Evolutionary conservation across 2,113 vertebrate species (phyloP).

Genomic region (Cyanoliseus patagonus): DNA sequence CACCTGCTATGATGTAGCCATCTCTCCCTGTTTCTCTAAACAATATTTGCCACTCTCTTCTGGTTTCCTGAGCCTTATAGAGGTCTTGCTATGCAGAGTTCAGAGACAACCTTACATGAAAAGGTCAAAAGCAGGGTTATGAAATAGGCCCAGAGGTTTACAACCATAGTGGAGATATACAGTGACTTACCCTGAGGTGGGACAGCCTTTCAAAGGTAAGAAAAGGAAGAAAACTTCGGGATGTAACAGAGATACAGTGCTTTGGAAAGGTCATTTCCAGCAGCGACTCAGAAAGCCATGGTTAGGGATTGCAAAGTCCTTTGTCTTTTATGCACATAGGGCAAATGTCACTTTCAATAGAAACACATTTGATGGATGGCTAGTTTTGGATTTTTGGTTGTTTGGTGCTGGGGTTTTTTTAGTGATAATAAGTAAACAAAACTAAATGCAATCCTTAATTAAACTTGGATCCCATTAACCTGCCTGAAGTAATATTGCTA

Average conservation of each 20-base stretch:
- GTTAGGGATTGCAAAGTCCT: neutral
- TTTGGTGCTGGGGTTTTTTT: neutral
- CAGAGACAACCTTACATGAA: neutral
- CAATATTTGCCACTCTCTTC: neutral
- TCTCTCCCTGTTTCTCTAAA: neutral
- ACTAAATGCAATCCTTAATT: constrained; percentile 2
- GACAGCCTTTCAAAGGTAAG: neutral
- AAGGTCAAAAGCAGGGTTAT: neutral
- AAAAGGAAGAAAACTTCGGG: neutral
- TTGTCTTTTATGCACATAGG: neutral
- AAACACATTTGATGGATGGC: neutral
- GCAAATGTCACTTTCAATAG: neutral
- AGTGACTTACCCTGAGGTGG: neutral
- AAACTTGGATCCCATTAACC: neutral
- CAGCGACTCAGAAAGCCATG: neutral
- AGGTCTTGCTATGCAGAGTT: neutral
- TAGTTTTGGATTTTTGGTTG: neutral
- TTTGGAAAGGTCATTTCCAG: constrained; percentile 42
- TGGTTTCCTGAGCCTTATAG: neutral
- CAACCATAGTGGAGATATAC: neutral
- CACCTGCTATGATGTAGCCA: neutral
- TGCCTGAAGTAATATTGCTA: neutral
- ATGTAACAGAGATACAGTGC: neutral
- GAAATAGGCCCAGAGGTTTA: neutral
- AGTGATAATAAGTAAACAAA: neutral